Percentiles rank a stretch among this genome's conserved stretches.
Evolutionary conservation across 2,888 invertebrate species (phyloP).

Genomic region (Protonemura montana): DNA sequence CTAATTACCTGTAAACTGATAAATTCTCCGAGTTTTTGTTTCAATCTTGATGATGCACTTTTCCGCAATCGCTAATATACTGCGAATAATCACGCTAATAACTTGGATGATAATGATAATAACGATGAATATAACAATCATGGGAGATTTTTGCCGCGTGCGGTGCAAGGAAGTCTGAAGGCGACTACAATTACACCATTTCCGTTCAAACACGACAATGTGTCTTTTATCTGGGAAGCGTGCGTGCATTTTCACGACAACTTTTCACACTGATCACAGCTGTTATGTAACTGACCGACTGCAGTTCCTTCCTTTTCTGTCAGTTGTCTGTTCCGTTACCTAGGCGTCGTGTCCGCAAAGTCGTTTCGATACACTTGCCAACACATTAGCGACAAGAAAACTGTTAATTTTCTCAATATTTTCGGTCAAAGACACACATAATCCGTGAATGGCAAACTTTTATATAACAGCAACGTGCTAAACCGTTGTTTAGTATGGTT

Average conservation of each 20-base stretch:
- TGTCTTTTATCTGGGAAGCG: not conserved
- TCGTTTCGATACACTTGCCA: not conserved
- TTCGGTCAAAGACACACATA: not conserved
- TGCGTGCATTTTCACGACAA: not conserved
- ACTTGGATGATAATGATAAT: not conserved
- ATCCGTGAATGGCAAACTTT: not conserved
- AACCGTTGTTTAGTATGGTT: not conserved
- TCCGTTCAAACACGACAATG: not conserved
- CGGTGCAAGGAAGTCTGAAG: not conserved
- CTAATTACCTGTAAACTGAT: not conserved
- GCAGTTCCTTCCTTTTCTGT: not conserved
- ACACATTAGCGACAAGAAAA: not conserved
- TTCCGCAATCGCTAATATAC: not conserved
- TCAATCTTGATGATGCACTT: not conserved
- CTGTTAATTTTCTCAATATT: not conserved
- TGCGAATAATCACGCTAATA: not conserved
- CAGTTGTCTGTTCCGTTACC: not conserved
- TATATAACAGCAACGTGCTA: not conserved
- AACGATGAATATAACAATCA: constrained; percentile 3
- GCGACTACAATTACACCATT: not conserved
- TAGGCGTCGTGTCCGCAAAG: not conserved
- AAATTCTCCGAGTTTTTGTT: not conserved
- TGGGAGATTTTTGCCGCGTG: not conserved
- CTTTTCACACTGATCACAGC: not conserved
- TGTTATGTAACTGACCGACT: not conserved